Evolutionary conservation across 2,888 invertebrate genomes (phyloP).

Genomic region (Iselma pallidipennis): DNA sequence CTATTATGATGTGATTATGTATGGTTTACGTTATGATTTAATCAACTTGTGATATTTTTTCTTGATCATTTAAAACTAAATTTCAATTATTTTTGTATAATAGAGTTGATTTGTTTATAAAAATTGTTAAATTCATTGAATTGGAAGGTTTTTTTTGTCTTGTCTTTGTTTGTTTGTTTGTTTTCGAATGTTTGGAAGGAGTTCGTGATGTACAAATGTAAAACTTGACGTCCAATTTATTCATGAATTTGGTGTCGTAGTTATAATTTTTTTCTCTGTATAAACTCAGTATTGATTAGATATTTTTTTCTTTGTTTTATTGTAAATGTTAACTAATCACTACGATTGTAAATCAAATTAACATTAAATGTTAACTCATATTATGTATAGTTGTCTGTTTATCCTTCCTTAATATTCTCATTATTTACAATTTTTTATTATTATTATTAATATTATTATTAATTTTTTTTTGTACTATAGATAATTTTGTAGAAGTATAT

Average conservation of each 20-base stretch:
- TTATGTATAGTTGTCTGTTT: slow-evolving; percentile 1
- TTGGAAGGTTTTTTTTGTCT: neutral
- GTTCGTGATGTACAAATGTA: slow-evolving; percentile 33
- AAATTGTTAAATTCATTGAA: neutral
- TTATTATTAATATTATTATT: slow-evolving; percentile 17
- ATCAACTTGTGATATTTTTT: slow-evolving; percentile 3
- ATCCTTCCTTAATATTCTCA: neutral
- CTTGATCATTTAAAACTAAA: neutral
- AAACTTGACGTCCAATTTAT: slow-evolving; percentile 39
- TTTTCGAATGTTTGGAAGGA: neutral
- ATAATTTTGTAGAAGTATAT: slow-evolving; percentile 42
- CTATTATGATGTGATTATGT: neutral
- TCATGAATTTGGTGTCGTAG: slow-evolving; percentile 14
- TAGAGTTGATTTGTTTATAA: slow-evolving; percentile 4
- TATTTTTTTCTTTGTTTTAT: slow-evolving; percentile 8
- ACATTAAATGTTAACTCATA: slow-evolving; percentile 24
- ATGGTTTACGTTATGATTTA: slow-evolving; percentile 4
- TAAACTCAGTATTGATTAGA: slow-evolving; percentile 25
- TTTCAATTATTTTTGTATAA: neutral
- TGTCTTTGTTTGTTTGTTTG: neutral
- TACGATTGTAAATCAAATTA: slow-evolving; percentile 17
- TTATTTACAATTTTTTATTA: slow-evolving; percentile 14
- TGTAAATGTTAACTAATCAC: slow-evolving; percentile 14
- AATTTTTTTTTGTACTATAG: slow-evolving; percentile 34
- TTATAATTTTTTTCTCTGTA: slow-evolving; percentile 20